Evolutionary conservation across 2,797 vertebrate species (phyloP), one percentile per base, ranked within the genome.

Genomic region (Sebastes jordani): DNA sequence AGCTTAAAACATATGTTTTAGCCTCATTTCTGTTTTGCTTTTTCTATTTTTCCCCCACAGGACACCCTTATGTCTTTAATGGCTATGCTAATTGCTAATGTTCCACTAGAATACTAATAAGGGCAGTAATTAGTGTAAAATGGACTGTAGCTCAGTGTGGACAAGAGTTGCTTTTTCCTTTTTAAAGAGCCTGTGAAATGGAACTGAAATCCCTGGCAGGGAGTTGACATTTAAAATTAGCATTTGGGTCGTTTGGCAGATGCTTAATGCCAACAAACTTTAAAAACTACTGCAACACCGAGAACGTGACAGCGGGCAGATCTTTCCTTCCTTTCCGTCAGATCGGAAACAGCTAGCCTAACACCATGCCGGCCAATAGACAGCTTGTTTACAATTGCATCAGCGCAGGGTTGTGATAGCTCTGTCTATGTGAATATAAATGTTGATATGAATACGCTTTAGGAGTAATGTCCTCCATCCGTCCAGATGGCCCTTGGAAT

Each of bases 61-160:
- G 79, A 86, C 68, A 81, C 71, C 71, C 77, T 86, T 79, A 61
- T 82, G 62, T 66, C 72, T 86, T 86, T 91, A 92, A 92, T 88
- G 87, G 80, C 74, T 86, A 88, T 82, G 84, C 83, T 92, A 93
- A 94, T 91, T 83, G 81, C 76, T 82, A 76, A 82, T 82, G 78
- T 87, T 86, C 80, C 85, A 82, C 80, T 73, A 72, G 91, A 91
- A 93, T 94, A 90, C 91, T 91, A 93, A 94, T 94, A 89, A 88
- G 82, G 76, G 56, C 29, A 62, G 80, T 89, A 88, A 93, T 92
- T 91, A 93, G 83, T 73, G 79, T 71, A 82, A 81, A 72, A 81
- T 82, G 84, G 87, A 84, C 89, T 84, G 81, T 36, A 86, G 83
- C 69, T 91, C 73, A 74, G 74, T 46, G 58, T 80, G 78, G 83